Conservation (phyloP, 2,797 vertebrate species). For the Pipistrellus nathusii region DNA sequence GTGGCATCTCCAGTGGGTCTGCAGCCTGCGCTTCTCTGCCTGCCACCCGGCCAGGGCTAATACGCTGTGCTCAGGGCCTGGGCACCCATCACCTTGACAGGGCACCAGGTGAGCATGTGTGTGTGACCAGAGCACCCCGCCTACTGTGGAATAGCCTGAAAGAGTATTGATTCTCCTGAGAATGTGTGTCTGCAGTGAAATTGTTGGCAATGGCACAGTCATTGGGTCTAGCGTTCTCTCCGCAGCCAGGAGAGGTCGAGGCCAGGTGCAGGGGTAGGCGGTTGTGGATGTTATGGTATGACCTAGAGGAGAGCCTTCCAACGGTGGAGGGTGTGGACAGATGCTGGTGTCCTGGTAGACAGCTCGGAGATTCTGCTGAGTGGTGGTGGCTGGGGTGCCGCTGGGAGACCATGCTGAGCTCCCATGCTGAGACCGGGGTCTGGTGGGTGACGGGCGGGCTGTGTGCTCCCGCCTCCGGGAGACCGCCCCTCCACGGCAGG, state of each 20-base stretch:
- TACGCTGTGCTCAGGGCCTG: not conserved
- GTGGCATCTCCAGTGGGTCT: not conserved
- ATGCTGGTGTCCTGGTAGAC: not conserved
- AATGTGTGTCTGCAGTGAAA: not conserved
- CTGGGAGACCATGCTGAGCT: not conserved
- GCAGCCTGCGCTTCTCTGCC: not conserved
- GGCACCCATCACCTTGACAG: not conserved
- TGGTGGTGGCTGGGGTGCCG: not conserved
- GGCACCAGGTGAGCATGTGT: too few species aligned
- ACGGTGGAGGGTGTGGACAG: not conserved
- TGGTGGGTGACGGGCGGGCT: not conserved
- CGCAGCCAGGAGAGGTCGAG: not conserved
- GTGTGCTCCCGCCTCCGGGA: not conserved
- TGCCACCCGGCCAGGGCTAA: not conserved
- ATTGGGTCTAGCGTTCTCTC: not conserved
- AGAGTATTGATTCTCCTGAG: not conserved
- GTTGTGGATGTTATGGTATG: rapidly evolving
- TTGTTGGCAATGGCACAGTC: rapidly evolving
- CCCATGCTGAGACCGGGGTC: not conserved
- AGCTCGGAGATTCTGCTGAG: not conserved
- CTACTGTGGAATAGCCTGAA: not conserved
- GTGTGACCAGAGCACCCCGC: not conserved
- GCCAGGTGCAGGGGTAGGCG: not conserved
- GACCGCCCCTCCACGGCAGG: not conserved
- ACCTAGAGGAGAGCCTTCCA: not conserved